Base-by-base conservation (phyloP, 2,797 vertebrate species). In the Selene dorsalis region DNA sequence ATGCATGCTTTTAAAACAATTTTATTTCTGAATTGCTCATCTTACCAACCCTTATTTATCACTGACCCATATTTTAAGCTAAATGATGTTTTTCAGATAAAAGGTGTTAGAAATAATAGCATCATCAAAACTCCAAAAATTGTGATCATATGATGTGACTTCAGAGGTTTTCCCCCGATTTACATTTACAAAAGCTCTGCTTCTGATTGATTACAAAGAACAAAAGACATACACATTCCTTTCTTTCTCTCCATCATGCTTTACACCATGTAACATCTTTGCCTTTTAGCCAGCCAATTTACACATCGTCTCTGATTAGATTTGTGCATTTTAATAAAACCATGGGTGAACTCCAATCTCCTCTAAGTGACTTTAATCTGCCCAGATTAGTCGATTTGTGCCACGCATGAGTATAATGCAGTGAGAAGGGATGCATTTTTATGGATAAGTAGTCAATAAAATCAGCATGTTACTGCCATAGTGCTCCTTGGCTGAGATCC, bases 381-480 rank as follows among this genome's bases (percentile, higher is more conserved):
- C 84, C 74, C 75, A 79, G 80, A 91, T 91, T 86, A 84, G 88
- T 89, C 84, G 48, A 85, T 91, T 87, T 88, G 85, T 90, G 88
- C 83, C 87, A 84, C 24, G 57, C 69, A 62, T 86, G 87, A 89
- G 80, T 56, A 89, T 89, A 89, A 91, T 91, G 75, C 85, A 86
- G 87, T 79, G 83, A 85, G 89, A 88, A 90, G 79, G 84, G 87
- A 87, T 86, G 85, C 85, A 82, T 91, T 91, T 91, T 93, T 93
- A 92, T 91, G 89, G 92, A 89, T 92, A 93, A 93, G 89, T 89
- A 91, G 93, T 93, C 92, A 93, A 93, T 93, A 94, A 92, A 87
- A 93, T 93, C 90, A 91, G 90, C 90, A 80, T 92, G 88, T 86
- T 85, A 52, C 68, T 87, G 88, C 91, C 82, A 77, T 86, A 88